A percentile compares a stretch with the other conserved stretches of the same genome.
phyloP scores from a whole-genome alignment of 2,888 invertebrate genomes.

The Caenorhabditis sinica region DNA sequence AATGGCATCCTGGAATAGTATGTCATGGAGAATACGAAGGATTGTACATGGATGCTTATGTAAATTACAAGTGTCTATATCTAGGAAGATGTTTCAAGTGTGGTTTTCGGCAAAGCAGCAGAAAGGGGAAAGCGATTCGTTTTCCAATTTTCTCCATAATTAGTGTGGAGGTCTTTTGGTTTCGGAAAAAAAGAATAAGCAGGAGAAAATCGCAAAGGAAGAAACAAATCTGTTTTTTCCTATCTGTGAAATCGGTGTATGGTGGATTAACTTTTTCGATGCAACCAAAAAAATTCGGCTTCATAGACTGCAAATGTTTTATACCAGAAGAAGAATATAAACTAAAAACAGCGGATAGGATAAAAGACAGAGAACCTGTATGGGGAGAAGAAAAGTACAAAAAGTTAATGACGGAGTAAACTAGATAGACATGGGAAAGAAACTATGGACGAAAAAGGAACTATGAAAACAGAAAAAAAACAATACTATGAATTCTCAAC shows the following conservation, averaged over 20 bases:
- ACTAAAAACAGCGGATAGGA: constrained; percentile 14
- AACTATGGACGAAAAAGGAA: constrained; percentile 14
- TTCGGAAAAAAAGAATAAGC: constrained; percentile 10
- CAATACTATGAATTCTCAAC: constrained; percentile 8
- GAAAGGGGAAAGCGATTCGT: constrained; percentile 24
- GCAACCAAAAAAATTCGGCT: not conserved
- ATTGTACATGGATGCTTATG: constrained; percentile 40
- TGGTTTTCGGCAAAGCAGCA: constrained; percentile 41
- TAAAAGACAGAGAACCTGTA: constrained; percentile 46
- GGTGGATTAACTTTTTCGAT: constrained; percentile 18
- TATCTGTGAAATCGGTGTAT: not conserved
- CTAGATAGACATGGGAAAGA: constrained; percentile 15
- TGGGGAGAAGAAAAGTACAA: constrained; percentile 20
- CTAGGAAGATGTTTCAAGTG: constrained; percentile 48
- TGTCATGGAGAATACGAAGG: not conserved
- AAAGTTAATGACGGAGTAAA: constrained; percentile 35
- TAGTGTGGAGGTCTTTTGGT: constrained; percentile 33
- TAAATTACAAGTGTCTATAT: constrained; percentile 48
- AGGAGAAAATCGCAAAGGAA: not conserved
- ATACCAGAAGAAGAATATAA: constrained; percentile 1
- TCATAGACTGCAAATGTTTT: constrained; percentile 9
- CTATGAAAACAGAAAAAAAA: constrained; percentile 17
- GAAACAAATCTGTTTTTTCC: constrained; percentile 10
- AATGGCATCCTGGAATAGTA: not conserved
- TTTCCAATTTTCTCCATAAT: constrained; percentile 49